Evolutionary conservation across 2,888 invertebrate genomes (phyloP).

Genomic region (Drosophila lutescens): DNA sequence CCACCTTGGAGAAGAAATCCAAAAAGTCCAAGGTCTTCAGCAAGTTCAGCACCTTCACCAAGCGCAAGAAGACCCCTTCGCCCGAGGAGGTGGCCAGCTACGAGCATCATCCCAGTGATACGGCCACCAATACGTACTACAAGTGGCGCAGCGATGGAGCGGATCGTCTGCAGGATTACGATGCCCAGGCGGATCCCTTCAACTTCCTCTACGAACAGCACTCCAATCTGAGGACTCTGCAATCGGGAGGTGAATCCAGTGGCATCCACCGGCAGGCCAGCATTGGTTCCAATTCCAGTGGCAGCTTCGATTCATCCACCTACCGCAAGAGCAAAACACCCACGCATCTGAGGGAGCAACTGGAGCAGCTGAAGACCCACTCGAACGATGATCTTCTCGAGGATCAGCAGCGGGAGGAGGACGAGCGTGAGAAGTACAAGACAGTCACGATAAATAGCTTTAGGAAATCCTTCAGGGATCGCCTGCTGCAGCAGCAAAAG

Average conservation of each 20-base stretch:
- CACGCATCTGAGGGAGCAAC: slow-evolving; percentile 74
- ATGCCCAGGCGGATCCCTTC: slow-evolving; percentile 82
- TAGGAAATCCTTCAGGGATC: slow-evolving; percentile 83
- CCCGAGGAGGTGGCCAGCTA: slow-evolving; percentile 63
- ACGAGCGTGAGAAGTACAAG: slow-evolving; percentile 81
- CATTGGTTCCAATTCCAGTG: slow-evolving; percentile 59
- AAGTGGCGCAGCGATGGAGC: slow-evolving; percentile 81
- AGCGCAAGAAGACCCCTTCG: slow-evolving; percentile 80
- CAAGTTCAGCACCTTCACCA: slow-evolving; percentile 83
- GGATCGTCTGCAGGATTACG: slow-evolving; percentile 75
- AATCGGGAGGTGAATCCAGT: slow-evolving; percentile 36
- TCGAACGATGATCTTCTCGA: slow-evolving; percentile 60
- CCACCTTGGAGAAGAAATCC: slow-evolving; percentile 79
- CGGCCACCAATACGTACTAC: slow-evolving; percentile 82
- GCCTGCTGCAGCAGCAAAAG: slow-evolving; percentile 79
- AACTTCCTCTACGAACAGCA: slow-evolving; percentile 82
- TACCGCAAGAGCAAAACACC: slow-evolving; percentile 81
- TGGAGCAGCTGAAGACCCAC: slow-evolving; percentile 79
- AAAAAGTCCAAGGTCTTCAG: slow-evolving; percentile 81
- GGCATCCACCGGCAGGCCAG: slow-evolving; percentile 54
- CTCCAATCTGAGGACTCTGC: slow-evolving; percentile 67
- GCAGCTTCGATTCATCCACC: slow-evolving; percentile 79
- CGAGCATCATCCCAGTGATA: slow-evolving; percentile 82
- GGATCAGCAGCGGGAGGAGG: slow-evolving; percentile 54
- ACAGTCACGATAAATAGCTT: slow-evolving; percentile 83